Conservation (phyloP, 2,797 vertebrate genomes). For the Capromys pilorides region DNA sequence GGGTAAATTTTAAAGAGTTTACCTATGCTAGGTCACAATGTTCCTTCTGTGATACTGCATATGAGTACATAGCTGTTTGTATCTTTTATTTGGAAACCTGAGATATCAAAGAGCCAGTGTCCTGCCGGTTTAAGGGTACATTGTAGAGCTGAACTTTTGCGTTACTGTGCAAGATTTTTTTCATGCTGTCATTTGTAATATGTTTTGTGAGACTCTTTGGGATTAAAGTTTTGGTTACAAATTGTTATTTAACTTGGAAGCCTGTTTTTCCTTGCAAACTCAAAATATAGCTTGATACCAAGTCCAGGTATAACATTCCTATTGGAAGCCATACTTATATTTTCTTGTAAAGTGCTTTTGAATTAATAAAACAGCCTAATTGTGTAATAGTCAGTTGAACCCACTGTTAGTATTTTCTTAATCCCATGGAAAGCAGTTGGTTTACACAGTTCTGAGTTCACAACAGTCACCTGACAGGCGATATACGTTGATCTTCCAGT, state of each 20-base stretch:
- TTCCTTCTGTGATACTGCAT: constrained; percentile 46
- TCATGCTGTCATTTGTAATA: constrained; percentile 91
- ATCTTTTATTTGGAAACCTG: constrained; percentile 60
- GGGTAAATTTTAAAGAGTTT: constrained; percentile 48
- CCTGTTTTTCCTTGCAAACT: constrained; percentile 73
- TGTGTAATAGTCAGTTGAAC: constrained; percentile 72
- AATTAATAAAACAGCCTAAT: constrained; percentile 79
- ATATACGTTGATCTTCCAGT: background rate
- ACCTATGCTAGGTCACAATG: constrained; percentile 38
- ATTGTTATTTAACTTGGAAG: constrained; percentile 84
- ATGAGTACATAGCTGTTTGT: constrained; percentile 15
- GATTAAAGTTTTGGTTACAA: constrained; percentile 92
- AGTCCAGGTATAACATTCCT: constrained; percentile 81
- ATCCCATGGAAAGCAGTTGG: constrained; percentile 51
- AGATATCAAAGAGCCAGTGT: constrained; percentile 49
- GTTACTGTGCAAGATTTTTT: constrained; percentile 89
- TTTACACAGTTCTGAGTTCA: constrained; percentile 52
- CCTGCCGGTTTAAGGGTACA: constrained; percentile 84
- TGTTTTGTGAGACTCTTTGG: constrained; percentile 89
- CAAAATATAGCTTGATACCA: constrained; percentile 73
- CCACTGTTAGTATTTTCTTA: constrained; percentile 70
- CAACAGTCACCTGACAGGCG: constrained; percentile 1
- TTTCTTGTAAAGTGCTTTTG: constrained; percentile 83
- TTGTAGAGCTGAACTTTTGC: constrained; percentile 84
- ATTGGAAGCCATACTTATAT: constrained; percentile 82